Conservation (phyloP, 2,888 invertebrate species). For the Oeneis ivallda region DNA sequence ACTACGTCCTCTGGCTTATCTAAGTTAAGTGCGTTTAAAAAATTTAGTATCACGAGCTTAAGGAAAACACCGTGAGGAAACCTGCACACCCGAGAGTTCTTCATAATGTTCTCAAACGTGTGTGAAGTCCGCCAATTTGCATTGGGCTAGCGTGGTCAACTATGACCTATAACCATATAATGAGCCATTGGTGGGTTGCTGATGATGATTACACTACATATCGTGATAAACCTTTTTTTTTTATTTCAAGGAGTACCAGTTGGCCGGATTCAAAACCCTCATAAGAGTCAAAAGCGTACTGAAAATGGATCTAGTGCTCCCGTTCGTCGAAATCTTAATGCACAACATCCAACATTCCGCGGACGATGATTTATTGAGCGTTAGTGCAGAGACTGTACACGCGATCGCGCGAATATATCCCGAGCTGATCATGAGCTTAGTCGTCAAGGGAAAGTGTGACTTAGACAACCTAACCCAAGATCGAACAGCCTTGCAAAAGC, state of each 20-base stretch:
- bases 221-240: background rate
- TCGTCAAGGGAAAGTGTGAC: constrained; percentile 74
- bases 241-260: constrained; percentile 65
- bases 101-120: no score
- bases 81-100: no score
- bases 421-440: constrained; percentile 73
- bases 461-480: constrained; percentile 59
- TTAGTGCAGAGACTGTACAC: constrained; percentile 77
- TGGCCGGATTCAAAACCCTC: constrained; percentile 78
- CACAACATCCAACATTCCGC: constrained; percentile 71
- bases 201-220: no score
- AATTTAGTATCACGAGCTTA: no score
- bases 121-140: no score
- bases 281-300: constrained; percentile 71
- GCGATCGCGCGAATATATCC: constrained; percentile 78
- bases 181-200: no score
- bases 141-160: no score
- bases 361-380: constrained; percentile 65
- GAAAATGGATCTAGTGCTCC: constrained; percentile 67
- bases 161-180: no score
- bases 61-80: no score
- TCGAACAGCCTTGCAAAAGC: constrained; percentile 57
- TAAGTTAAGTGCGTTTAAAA: no score
- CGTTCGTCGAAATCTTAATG: constrained; percentile 78
- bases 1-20: no score